Percentiles rank a stretch among this genome's conserved stretches.
Evolutionary conservation across 2,113 vertebrate species (phyloP).

Genomic region (Mionectes macconnelli): DNA sequence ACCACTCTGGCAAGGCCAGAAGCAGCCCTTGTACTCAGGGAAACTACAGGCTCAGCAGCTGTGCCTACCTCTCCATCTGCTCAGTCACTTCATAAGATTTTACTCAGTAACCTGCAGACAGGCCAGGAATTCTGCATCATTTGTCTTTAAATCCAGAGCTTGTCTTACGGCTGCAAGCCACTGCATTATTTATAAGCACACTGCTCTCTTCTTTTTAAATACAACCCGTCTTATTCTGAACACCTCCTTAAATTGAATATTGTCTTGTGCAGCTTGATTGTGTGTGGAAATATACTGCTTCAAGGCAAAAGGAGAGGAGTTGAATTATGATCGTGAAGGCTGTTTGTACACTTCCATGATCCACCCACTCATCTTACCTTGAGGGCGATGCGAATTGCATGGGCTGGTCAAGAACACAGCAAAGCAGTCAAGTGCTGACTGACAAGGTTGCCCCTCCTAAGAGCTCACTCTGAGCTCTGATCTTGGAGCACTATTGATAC

Average conservation of each 20-base stretch:
- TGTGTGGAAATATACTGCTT: conserved; percentile 53
- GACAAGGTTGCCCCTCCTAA: conserved; percentile 59
- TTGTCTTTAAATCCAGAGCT: conserved; percentile 12
- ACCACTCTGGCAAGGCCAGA: neutral
- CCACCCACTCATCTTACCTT: conserved; percentile 57
- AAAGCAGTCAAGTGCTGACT: conserved; percentile 53
- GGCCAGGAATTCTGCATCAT: neutral
- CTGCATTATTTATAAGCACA: conserved; percentile 47
- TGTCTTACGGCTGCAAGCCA: neutral
- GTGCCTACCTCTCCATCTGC: neutral
- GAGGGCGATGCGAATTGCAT: conserved; percentile 19
- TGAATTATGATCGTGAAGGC: conserved; percentile 54
- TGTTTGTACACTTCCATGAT: conserved; percentile 50
- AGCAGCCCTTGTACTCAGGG: neutral
- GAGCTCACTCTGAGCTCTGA: conserved; percentile 43
- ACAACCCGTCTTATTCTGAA: neutral
- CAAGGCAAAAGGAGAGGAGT: conserved; percentile 53
- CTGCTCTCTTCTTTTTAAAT: conserved; percentile 38
- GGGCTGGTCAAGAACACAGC: conserved; percentile 61
- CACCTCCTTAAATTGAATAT: conserved; percentile 37
- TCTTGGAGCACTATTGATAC: conserved; percentile 41
- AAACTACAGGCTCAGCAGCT: neutral
- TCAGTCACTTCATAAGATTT: neutral
- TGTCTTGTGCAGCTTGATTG: conserved; percentile 34
- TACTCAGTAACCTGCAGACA: neutral